Base-by-base conservation (phyloP, 2,797 vertebrate genomes). In the Liparis tanakae region DNA sequence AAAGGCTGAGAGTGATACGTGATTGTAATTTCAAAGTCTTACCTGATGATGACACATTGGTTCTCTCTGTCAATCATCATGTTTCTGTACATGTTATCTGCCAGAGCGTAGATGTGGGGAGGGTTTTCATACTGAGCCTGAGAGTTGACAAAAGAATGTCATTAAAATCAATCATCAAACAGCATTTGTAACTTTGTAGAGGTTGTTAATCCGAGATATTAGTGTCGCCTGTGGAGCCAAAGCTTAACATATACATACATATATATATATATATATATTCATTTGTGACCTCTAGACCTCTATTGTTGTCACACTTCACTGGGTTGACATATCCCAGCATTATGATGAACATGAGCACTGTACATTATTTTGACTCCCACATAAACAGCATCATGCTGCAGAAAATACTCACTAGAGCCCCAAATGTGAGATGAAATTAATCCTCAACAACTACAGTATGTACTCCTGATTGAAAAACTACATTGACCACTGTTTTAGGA, bases 21-120 rank as follows among this genome's bases (percentile, higher is more conserved):
- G 30, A 53, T 44, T 39, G 56, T 66, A 15, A 12, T 20, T 64
- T 34, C 53, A 44, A n/a, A 39, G 55, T 60, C 87, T 91, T 94
- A 99, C 98, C 98, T 99, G 94, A 99, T 99, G 87, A 99, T 99
- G 91, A 99, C 98, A 83, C 98, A 99, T 44, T 99, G 98, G 92
- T 98, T 98, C 92, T 99, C 98, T 67, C 96, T 89, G 89, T 99
- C 98, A 57, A 99, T 99, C 89, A 99, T 97, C 98, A 99, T 99
- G 89, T 99, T 99, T 87, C 98, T 94, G 94, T 98, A 99, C 98
- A 99, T 99, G 86, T 95, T 96, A 89, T 99, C 98, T 10, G 98
- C 96, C 79, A 99, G 95, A 67, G 98, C 98, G 39, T 99, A 99
- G 93, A 99, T 99, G 85, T 99, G 98, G 59, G 98, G 98, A 51